phyloP scores from a whole-genome alignment of 2,113 vertebrate species.

The Quiscalus mexicanus region DNA sequence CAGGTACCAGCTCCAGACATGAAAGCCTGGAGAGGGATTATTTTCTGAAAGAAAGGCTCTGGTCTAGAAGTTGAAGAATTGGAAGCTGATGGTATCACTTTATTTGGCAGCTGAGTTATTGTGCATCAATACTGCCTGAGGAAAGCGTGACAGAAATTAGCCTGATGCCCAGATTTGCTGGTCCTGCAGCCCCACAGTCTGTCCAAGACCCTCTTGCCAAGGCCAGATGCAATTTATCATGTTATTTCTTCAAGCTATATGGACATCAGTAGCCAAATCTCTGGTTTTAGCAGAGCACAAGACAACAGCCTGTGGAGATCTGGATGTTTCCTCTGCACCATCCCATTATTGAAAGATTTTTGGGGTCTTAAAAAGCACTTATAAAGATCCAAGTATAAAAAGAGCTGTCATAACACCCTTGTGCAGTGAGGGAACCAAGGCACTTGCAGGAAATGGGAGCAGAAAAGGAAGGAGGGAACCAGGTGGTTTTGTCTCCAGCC shows the following conservation, averaged over 20 bases:
- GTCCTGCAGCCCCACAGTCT: neutral
- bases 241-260: neutral
- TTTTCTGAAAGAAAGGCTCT: conserved; percentile 8
- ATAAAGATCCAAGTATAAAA: neutral
- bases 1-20: neutral
- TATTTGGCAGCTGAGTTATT: conserved; percentile 9
- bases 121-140: neutral
- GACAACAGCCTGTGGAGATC: neutral
- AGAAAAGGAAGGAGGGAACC: neutral
- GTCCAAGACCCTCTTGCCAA: neutral
- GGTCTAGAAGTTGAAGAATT: neutral
- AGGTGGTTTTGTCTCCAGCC: neutral
- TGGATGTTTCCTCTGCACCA: neutral
- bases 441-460: neutral
- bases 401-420: too few species aligned
- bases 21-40: neutral
- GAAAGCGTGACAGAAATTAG: neutral
- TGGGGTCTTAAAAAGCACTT: neutral
- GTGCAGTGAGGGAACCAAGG: neutral
- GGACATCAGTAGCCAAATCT: neutral
- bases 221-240: neutral
- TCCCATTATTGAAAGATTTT: neutral
- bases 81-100: conserved; percentile 2
- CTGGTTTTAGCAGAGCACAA: neutral
- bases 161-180: neutral